phyloP scores from a whole-genome alignment of 1,140 invertebrate genomes.

The Adelges cooleyi region DNA sequence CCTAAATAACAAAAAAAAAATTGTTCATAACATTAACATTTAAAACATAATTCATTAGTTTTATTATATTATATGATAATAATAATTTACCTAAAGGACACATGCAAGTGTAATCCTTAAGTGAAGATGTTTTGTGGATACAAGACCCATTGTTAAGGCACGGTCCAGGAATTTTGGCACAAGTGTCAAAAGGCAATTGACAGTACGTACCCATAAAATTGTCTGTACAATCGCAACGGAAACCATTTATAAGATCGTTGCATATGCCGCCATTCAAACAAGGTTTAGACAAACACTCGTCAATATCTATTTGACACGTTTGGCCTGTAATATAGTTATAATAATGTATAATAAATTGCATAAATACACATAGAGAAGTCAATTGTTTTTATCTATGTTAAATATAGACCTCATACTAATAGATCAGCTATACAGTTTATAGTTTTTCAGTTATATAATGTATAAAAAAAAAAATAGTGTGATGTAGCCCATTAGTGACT shows the following conservation, averaged over 20 bases:
- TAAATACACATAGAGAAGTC: neutral
- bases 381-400: neutral
- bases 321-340: slow-evolving; percentile 74
- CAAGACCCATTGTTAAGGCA: slow-evolving; percentile 76
- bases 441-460: too few relatives aligned
- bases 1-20: slow-evolving; percentile 75
- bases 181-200: slow-evolving; percentile 85
- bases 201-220: slow-evolving; percentile 84
- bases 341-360: slow-evolving; percentile 29
- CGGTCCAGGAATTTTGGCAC: slow-evolving; percentile 69
- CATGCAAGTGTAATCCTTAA: slow-evolving; percentile 69
- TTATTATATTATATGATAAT: neutral
- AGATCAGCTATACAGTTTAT: neutral
- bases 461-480: too few relatives aligned
- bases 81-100: slow-evolving; percentile 48
- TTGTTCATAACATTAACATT: slow-evolving; percentile 63
- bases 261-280: slow-evolving; percentile 80
- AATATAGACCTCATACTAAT: neutral
- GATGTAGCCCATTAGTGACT: too few relatives aligned
- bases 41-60: slow-evolving; percentile 59
- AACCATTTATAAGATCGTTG: slow-evolving; percentile 69
- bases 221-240: slow-evolving; percentile 75
- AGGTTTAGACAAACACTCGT: slow-evolving; percentile 77
- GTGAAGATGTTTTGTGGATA: slow-evolving; percentile 77
- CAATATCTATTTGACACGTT: slow-evolving; percentile 82